A percentile compares a stretch with the other conserved stretches of the same genome.
These are phyloP conservation scores for Drosophila insularis DNA, from an alignment of 1,140 invertebrate species.

Conservation along the genomic window DNA sequence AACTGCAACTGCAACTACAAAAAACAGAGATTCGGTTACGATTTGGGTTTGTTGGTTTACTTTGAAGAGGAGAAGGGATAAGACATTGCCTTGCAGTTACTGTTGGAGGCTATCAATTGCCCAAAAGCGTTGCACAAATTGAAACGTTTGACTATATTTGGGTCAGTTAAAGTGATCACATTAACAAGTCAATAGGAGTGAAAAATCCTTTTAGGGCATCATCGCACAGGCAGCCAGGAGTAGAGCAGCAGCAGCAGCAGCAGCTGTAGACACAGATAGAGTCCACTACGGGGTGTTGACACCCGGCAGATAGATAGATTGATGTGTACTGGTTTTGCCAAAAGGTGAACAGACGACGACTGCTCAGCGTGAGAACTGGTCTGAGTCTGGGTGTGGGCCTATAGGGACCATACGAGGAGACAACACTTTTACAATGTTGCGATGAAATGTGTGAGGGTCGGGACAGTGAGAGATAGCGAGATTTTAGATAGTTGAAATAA, in stretches of 20 bases:
- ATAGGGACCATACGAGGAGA: slow-evolving; percentile 41
- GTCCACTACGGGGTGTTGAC: slow-evolving; percentile 51
- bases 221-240: slow-evolving; percentile 52
- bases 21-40: slow-evolving; percentile 30
- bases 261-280: neutral
- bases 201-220: slow-evolving; percentile 78
- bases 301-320: slow-evolving; percentile 76
- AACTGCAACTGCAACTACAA: slow-evolving; percentile 44
- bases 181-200: slow-evolving; percentile 81
- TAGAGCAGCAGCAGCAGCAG: slow-evolving; percentile 14
- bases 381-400: slow-evolving; percentile 49
- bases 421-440: too few relatives aligned
- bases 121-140: slow-evolving; percentile 80
- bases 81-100: slow-evolving; percentile 21
- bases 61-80: slow-evolving; percentile 10
- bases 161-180: slow-evolving; percentile 81
- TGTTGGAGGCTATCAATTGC: slow-evolving; percentile 67
- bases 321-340: slow-evolving; percentile 71
- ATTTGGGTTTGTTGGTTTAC: slow-evolving; percentile 8
- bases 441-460: neutral
- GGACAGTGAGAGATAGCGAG: slow-evolving; percentile 3
- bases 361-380: slow-evolving; percentile 69
- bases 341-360: slow-evolving; percentile 50
- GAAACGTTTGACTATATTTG: slow-evolving; percentile 81
- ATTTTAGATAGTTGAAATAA: neutral